Evolutionary conservation across 2,113 vertebrate species (phyloP).

Genomic region (Malurus alboscapulatus): DNA sequence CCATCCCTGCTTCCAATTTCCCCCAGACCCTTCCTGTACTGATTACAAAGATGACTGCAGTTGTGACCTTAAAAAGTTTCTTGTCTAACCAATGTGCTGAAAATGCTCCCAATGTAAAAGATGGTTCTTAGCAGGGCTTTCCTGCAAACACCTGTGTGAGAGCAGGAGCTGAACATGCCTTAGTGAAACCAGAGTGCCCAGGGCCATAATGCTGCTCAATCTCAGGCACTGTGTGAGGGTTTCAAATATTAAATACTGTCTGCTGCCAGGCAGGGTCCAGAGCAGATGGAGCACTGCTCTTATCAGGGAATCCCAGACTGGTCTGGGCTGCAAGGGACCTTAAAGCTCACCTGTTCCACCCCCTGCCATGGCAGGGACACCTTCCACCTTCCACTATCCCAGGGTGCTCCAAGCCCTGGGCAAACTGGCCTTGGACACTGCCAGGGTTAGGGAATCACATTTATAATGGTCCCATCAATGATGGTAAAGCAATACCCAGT

Average conservation of each 20-base stretch:
- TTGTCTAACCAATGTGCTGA: not conserved
- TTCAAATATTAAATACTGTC: not conserved
- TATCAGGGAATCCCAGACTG: not conserved
- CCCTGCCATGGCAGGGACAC: not conserved
- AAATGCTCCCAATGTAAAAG: not conserved
- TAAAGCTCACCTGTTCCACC: not conserved
- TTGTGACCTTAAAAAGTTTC: not conserved
- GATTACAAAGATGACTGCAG: not conserved
- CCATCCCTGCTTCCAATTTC: not conserved
- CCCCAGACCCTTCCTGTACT: not conserved
- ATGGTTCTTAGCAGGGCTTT: not conserved
- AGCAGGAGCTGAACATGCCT: not conserved
- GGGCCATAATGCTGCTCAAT: not conserved
- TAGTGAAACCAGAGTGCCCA: not conserved
- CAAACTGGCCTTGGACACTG: not conserved
- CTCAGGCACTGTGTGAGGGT: accelerated
- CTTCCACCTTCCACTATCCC: not conserved
- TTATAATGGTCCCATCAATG: accelerated
- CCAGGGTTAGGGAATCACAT: not conserved
- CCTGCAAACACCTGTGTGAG: not conserved
- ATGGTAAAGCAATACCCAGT: not conserved
- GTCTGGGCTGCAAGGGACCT: not conserved
- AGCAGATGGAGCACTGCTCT: not conserved
- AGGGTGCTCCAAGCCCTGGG: not conserved
- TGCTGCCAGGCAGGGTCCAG: not conserved